These are phyloP conservation scores for Bovichtus diacanthus DNA, from an alignment of 2,797 vertebrate species.

Conservation along the genomic window DNA sequence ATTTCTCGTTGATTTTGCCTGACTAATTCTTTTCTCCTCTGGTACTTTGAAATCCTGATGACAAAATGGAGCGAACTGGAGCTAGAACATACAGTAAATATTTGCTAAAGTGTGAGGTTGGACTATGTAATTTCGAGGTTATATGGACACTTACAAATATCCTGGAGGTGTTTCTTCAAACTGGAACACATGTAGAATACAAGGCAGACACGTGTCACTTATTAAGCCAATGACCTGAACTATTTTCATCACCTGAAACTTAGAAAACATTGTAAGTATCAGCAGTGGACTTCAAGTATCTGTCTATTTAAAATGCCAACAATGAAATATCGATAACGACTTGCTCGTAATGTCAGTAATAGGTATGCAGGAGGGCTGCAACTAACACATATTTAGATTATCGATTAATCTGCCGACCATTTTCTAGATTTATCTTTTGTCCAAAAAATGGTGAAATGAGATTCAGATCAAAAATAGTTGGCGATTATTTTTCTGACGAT, in stretches of 20 bases:
- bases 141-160: not conserved
- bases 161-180: not conserved
- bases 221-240: not conserved
- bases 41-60: constrained; percentile 10
- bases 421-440: too few relatives aligned
- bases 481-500: too few relatives aligned
- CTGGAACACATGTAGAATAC: not conserved
- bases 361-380: too few relatives aligned
- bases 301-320: not conserved
- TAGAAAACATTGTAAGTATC: too few relatives aligned
- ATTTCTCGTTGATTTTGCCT: constrained; percentile 21
- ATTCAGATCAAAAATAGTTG: too few relatives aligned
- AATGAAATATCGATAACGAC: not conserved
- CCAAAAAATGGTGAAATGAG: too few relatives aligned
- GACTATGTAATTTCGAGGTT: not conserved
- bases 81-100: not conserved
- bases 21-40: not conserved
- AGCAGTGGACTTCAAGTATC: not conserved
- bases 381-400: too few relatives aligned
- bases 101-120: not conserved
- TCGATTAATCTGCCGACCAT: too few relatives aligned
- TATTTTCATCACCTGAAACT: not conserved
- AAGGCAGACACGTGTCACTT: not conserved
- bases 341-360: too few relatives aligned
- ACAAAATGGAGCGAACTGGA: constrained; percentile 6